A percentile compares a stretch with the other conserved stretches of the same genome.
These are phyloP conservation scores for Pandion haliaetus DNA, from an alignment of 2,113 vertebrate species.

Conservation along the genomic window DNA sequence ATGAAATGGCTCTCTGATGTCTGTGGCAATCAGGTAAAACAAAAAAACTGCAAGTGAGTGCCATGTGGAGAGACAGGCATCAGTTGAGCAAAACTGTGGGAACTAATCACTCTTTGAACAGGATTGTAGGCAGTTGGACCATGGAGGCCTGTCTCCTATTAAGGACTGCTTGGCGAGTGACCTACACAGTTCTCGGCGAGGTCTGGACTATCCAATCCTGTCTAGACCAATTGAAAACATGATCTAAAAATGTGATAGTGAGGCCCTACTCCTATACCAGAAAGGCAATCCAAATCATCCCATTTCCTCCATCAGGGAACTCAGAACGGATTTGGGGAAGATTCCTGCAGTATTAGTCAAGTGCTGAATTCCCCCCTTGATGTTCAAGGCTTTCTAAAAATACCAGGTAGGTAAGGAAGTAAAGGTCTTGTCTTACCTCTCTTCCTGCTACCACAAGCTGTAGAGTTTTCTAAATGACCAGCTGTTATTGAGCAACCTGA, in stretches of 20 bases:
- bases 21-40: neutral
- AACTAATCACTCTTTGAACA: neutral
- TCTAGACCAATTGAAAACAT: neutral
- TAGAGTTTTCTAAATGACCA: neutral
- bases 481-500: neutral
- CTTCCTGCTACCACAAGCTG: neutral
- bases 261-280: neutral
- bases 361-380: neutral
- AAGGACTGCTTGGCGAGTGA: neutral
- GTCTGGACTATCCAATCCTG: neutral
- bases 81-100: neutral
- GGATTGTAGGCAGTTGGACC: neutral
- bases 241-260: neutral
- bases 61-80: neutral
- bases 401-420: neutral
- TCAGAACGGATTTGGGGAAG: neutral
- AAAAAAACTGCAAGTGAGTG: fast-evolving
- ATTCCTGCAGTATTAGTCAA: neutral
- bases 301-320: neutral
- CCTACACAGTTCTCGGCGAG: neutral
- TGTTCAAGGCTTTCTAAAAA: neutral
- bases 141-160: neutral
- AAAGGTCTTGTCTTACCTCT: neutral
- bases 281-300: neutral
- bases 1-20: neutral